Base-by-base conservation (phyloP, 2,113 vertebrate species). In the Leucosticte australis region DNA sequence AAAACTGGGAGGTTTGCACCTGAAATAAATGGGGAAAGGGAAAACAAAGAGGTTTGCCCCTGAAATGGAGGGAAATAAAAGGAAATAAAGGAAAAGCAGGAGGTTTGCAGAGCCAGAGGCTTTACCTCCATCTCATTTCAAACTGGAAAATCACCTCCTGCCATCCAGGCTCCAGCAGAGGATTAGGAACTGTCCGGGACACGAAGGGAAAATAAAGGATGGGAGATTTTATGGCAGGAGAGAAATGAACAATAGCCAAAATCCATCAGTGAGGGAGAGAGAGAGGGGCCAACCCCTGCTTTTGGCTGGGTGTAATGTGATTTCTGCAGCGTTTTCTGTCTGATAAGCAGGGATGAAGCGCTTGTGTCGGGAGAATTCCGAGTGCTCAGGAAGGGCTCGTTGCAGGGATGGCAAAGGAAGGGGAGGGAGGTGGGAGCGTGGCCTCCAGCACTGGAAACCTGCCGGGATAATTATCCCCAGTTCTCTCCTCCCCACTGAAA, bases 131-230 rank as follows among this genome's bases (percentile, higher is more conserved):
- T 50, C 71, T 93, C 75, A n/a, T 77, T 77, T 86, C 3, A 53
- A 86, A 57, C n/a, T 83, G 79, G 82, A 90, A 92, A 94, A 90
- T 80, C 70, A n/a, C 85, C 71, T 74, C 8, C 75, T 67, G 55
- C 16, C 78, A 30, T 15, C 2, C 27, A 26, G 62, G 8, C 62
- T 41, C n/a, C 70, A 42, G 63, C 42, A 83, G 65, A 47, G 62
- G 74, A 71, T 90, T 82, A 79, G 75, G 60, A 96, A 64, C 69
- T 3, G 28, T 13, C 71, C 35, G 1, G 49, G 27, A 33, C 35
- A 30, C 0, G 50, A 46, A 52, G 47, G 63, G 71, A 70, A 47
- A 93, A 90, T 46, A 80, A 77, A 95, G 87, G 74, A 86, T 42
- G 80, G 55, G 18, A 41, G 50, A 31, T 83, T 70, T 88, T 82